phyloP scores from a whole-genome alignment of 2,113 vertebrate species.

The Eudyptes chrysolophus region DNA sequence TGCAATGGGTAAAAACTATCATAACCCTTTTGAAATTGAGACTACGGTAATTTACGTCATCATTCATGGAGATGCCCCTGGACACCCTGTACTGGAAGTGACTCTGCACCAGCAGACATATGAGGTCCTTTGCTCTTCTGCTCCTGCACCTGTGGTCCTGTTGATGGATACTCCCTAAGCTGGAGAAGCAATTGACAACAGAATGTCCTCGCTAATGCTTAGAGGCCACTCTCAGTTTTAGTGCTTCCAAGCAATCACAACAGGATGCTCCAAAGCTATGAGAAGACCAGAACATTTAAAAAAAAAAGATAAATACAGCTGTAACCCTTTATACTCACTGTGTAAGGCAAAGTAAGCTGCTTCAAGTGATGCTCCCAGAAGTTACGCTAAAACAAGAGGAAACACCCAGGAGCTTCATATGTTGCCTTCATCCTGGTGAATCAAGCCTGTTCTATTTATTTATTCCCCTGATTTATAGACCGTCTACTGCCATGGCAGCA shows the following conservation, averaged over 20 bases:
- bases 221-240: neutral
- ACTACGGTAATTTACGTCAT: neutral
- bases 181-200: neutral
- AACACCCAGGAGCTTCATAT: neutral
- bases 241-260: neutral
- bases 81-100: neutral
- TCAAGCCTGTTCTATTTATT: neutral
- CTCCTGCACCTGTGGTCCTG: neutral
- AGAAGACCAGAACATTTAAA: neutral
- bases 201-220: neutral
- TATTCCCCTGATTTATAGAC: slow-evolving; percentile 38
- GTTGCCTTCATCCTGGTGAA: neutral
- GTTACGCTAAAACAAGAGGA: neutral
- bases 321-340: neutral
- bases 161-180: neutral
- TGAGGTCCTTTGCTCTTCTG: neutral
- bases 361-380: neutral
- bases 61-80: neutral
- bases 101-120: neutral
- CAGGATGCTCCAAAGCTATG: neutral
- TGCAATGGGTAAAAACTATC: neutral
- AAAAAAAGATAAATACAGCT: neutral
- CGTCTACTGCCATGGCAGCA: neutral
- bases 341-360: neutral
- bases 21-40: neutral